phyloP scores from a whole-genome alignment of 2,888 invertebrate genomes.

The Drosophila dives region DNA sequence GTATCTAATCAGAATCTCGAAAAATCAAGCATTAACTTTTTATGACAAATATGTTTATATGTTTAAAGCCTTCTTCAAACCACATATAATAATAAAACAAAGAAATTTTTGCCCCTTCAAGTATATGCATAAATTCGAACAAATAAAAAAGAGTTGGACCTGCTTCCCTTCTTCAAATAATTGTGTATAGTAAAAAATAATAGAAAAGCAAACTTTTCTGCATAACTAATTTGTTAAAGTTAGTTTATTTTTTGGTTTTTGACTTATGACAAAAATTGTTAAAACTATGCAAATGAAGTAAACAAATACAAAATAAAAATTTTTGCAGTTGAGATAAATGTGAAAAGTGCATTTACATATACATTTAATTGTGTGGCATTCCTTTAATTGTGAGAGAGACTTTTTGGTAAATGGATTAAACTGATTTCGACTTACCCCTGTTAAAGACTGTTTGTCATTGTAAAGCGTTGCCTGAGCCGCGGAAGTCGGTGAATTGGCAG shows the following conservation, averaged over 20 bases:
- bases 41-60: background rate
- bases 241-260: conserved; percentile 37
- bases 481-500: conserved; percentile 88
- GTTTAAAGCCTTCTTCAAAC: background rate
- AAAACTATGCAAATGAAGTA: conserved; percentile 33
- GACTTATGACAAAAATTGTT: conserved; percentile 39
- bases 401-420: conserved; percentile 15
- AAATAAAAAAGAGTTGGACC: conserved; percentile 13
- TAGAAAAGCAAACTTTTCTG: conserved; percentile 29
- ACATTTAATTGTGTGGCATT: conserved; percentile 27
- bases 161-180: conserved; percentile 15
- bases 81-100: background rate
- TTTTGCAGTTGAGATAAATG: conserved; percentile 39
- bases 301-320: conserved; percentile 48
- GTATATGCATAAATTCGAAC: conserved; percentile 6
- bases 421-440: conserved; percentile 93
- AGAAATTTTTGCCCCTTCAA: background rate
- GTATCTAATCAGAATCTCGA: background rate
- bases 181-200: conserved; percentile 24
- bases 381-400: background rate
- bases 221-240: conserved; percentile 42
- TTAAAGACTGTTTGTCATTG: conserved; percentile 99
- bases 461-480: conserved; percentile 85
- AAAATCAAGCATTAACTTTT: background rate
- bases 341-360: conserved; percentile 38